These are phyloP conservation scores for Drosophila pseudotakahashii DNA, from an alignment of 2,888 invertebrate species.

Conservation along the genomic window DNA sequence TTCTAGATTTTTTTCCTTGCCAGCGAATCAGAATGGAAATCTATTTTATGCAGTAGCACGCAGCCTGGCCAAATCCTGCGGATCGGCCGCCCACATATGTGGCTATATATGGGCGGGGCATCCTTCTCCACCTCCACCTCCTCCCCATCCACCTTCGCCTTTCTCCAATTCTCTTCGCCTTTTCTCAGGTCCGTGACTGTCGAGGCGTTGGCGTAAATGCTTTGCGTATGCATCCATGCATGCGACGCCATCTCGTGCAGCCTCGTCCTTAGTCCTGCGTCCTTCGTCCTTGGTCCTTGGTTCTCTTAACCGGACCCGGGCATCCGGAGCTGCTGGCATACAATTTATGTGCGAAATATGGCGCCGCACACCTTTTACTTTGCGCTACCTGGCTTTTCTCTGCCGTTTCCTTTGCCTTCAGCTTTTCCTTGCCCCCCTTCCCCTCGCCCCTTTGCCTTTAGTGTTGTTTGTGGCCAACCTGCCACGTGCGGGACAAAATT, in stretches of 20 bases:
- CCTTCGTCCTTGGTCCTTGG: slow-evolving; percentile 9
- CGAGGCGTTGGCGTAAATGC: slow-evolving; percentile 69
- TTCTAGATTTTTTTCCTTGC: slow-evolving; percentile 40
- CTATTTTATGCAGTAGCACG: slow-evolving; percentile 77
- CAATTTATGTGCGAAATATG: slow-evolving; percentile 78
- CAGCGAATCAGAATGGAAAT: slow-evolving; percentile 70
- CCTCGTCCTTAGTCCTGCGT: slow-evolving; percentile 30
- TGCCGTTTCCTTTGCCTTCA: slow-evolving; percentile 22
- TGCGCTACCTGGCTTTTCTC: slow-evolving; percentile 34
- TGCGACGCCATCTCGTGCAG: slow-evolving; percentile 65
- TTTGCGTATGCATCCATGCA: slow-evolving; percentile 77
- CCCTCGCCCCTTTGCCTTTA: slow-evolving; percentile 9
- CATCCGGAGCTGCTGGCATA: slow-evolving; percentile 57
- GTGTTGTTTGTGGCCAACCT: slow-evolving; percentile 31
- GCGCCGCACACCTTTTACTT: slow-evolving; percentile 62
- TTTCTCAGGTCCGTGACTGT: slow-evolving; percentile 33
- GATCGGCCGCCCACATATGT: slow-evolving; percentile 30
- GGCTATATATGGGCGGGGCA: slow-evolving; percentile 4
- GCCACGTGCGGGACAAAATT: slow-evolving; percentile 44
- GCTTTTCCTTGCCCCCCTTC: slow-evolving; percentile 17
- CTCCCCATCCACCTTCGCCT: background rate
- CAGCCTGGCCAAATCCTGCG: slow-evolving; percentile 48
- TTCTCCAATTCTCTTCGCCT: slow-evolving; percentile 14
- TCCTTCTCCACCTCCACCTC: background rate
- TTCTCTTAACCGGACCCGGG: slow-evolving; percentile 16